Base-by-base conservation (phyloP, 2,888 invertebrate genomes). In the Calameuta idolon region DNA sequence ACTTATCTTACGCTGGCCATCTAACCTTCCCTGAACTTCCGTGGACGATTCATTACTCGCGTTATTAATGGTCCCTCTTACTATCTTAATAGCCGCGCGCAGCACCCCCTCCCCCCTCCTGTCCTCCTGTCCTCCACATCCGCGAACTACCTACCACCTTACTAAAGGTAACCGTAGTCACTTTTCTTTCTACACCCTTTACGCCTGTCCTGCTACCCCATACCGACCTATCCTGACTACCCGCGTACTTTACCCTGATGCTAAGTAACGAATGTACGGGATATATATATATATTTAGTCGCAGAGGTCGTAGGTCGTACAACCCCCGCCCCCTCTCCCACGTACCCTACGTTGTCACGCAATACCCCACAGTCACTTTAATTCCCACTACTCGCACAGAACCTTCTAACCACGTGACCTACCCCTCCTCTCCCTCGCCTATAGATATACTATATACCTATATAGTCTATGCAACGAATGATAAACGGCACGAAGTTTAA, bases 41-140 rank as follows among this genome's bases (percentile, higher is more conserved):
- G 80, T 77, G 78, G 78, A 76, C 83, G 81, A 85, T 84, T 85
- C 80, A 81, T 83, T 81, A 82, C 79, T 77, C 81, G 76, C 79
- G 77, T 82, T 84, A 83, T 85, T 85, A 84, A 83, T 83, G 80
- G 76, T 76, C 71, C 55, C 78, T 69, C 79, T 77, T 75, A 69
- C 76, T 81, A 81, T 81, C 80, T 81, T 80, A 81, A 81, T 81
- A 79, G 81, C 76, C 79, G 74, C 78, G 78, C 78, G 69, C 76
- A 74, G 71, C 5, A 15, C 40, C 40, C 12, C 12, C 4, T 1
- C 15, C 2, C 1, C 23, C 55, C 55, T 5, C 0, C 2, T 5
- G 0, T n/a, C n/a, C n/a, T n/a, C n/a, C n/a, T n/a, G n/a, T n/a
- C n/a, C 55, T 0, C 23, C 55, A 9, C 5, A 0, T 55, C 55